These are phyloP conservation scores for Periophthalmus magnuspinnatus DNA, from an alignment of 2,797 vertebrate genomes.

Conservation along the genomic window DNA sequence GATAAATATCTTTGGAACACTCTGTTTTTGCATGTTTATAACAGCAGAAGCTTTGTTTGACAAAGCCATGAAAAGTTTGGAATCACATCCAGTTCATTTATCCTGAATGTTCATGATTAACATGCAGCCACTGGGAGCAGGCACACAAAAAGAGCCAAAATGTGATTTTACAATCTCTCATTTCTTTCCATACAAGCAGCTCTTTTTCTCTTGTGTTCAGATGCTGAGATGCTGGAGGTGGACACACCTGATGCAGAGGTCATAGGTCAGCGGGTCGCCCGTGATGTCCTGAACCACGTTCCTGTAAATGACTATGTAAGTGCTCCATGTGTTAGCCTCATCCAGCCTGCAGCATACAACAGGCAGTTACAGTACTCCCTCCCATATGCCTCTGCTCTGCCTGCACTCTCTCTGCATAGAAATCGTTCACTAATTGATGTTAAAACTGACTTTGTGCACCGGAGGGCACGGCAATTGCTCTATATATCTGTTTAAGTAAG, in stretches of 20 bases:
- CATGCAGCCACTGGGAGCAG: slow-evolving; percentile 35
- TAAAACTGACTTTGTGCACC: slow-evolving; percentile 79
- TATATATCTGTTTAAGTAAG: slow-evolving; percentile 84
- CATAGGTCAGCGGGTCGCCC: slow-evolving; percentile 78
- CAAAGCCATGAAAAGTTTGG: slow-evolving; percentile 24
- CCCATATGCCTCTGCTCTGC: slow-evolving; percentile 59
- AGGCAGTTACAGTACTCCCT: slow-evolving; percentile 51
- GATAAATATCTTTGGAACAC: slow-evolving; percentile 18
- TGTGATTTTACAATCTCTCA: slow-evolving; percentile 21
- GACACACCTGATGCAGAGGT: slow-evolving; percentile 62
- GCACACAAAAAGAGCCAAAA: slow-evolving; percentile 20
- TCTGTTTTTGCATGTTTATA: slow-evolving; percentile 18
- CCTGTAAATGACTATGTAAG: slow-evolving; percentile 92
- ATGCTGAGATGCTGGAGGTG: slow-evolving; percentile 62
- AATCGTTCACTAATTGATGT: slow-evolving; percentile 81
- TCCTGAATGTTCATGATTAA: slow-evolving; percentile 35
- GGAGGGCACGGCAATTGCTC: slow-evolving; percentile 79
- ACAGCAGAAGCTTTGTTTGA: slow-evolving; percentile 36
- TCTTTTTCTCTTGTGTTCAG: slow-evolving; percentile 56
- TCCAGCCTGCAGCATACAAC: slow-evolving; percentile 33
- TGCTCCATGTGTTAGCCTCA: slow-evolving; percentile 28
- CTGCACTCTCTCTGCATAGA: slow-evolving; percentile 70
- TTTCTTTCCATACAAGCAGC: slow-evolving; percentile 21
- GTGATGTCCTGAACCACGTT: slow-evolving; percentile 85
- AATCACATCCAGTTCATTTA: slow-evolving; percentile 17